Conservation (phyloP, 2,888 invertebrate species). For the Diploptera punctata region DNA sequence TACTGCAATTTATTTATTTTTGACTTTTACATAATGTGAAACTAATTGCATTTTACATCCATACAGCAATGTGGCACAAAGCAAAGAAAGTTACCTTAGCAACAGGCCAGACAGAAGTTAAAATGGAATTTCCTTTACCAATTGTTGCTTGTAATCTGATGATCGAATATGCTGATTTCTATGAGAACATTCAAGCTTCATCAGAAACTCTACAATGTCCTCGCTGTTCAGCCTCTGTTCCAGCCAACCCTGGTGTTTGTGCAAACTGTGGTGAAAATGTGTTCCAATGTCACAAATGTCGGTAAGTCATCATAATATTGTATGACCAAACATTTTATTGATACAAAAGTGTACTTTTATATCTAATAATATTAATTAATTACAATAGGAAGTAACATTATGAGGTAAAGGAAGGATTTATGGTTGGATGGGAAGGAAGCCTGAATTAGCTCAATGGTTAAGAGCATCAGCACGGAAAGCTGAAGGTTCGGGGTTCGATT, state of each 20-base stretch:
- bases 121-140: conserved; percentile 95
- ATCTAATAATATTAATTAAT: no score
- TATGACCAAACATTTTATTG: no score
- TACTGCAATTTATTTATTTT: no score
- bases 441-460: no score
- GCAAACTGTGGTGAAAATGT: conserved; percentile 98
- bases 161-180: conserved; percentile 98
- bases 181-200: conserved; percentile 92
- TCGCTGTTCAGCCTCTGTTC: conserved; percentile 94
- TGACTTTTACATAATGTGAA: no score
- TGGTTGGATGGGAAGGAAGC: no score
- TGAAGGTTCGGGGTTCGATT: no score
- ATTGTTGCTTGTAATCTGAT: conserved; percentile 98
- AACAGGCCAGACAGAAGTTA: conserved; percentile 93
- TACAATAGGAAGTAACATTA: no score
- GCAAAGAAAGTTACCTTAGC: conserved; percentile 91
- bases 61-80: conserved; percentile 91
- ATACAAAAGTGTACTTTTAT: no score
- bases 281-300: conserved; percentile 98
- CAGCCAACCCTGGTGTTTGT: conserved; percentile 97
- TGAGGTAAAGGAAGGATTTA: no score
- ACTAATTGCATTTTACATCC: no score
- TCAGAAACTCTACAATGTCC: conserved; percentile 96
- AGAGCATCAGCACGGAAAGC: no score
- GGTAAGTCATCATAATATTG: conserved; percentile 64